Base-by-base conservation (phyloP, 2,797 vertebrate genomes). In the Hephaestus fuliginosus region DNA sequence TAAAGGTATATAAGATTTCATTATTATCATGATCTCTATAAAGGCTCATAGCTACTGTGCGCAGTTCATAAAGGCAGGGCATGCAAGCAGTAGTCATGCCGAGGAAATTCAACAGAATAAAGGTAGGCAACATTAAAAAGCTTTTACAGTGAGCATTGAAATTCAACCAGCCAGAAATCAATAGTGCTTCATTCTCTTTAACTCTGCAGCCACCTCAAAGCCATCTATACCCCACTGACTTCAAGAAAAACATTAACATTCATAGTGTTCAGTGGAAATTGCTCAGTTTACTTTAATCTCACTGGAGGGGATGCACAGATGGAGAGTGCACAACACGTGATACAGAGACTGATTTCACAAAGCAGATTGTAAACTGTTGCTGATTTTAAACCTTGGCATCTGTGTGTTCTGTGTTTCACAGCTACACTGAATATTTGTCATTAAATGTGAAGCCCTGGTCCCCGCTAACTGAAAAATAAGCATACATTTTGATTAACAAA, bases 1-100 rank as follows among this genome's bases (percentile, higher is more conserved):
- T 88, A 90, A 92, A 91, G 90, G 86, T 90, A 74, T 83, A 90
- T 78, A 86, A 67, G 74, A 81, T 80, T 80, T 77, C 43, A 82
- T 75, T 68, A 69, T 76, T 51, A 82, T 86, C 65, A 83, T 89
- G 39, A 83, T 85, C 77, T 87, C 74, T 82, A 85, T 51, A 92
- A 92, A 92, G 87, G 80, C 85, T 86, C 30, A 49, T 67, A 72
- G 74, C 76, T 89, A 82, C 74, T 87, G 89, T 88, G 89, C 78
- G 83, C 74, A 87, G 74, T 80, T 91, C 62, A 88, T 91, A 86
- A 93, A 95, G 92, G 92, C 92, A 90, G 68, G 89, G 83, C 95
- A 95, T 96, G 94, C 95, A 93, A 93, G 78, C 86, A 89, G 84
- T 74, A 86, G 69, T 87, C 90, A 94, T 94, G 94, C 92, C 66